A percentile compares a stretch with the other conserved stretches of the same genome.
phyloP scores from a whole-genome alignment of 2,113 vertebrate genomes.

The zebrafish (Danio rerio) region GRCz12tu NC_133179.1:11768001-11768500 shows the following conservation, averaged over 20 bases:
- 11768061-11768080: conserved; percentile 83
- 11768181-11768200: conserved; percentile 16
- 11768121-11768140: conserved; percentile 62
- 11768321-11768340: not conserved
- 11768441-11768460: not conserved
- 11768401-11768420: not conserved
- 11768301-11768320: not conserved
- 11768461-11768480: not conserved
- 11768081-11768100: conserved; percentile 81
- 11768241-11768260: not conserved
- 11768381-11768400: conserved; percentile 15
- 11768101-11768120: conserved; percentile 78
- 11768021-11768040: not conserved
- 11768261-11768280: not conserved
- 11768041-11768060: conserved; percentile 44
- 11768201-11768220: not conserved
- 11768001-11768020: not conserved
- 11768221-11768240: conserved; percentile 12
- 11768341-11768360: not conserved
- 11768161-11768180: conserved; percentile 2
- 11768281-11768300: not conserved
- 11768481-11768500: conserved; percentile 17
- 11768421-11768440: conserved; percentile 22
- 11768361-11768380: not conserved
- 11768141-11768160: conserved; percentile 15